These are phyloP conservation scores for Cosmia pyralina DNA, from an alignment of 2,888 invertebrate genomes.

Conservation along the genomic window DNA sequence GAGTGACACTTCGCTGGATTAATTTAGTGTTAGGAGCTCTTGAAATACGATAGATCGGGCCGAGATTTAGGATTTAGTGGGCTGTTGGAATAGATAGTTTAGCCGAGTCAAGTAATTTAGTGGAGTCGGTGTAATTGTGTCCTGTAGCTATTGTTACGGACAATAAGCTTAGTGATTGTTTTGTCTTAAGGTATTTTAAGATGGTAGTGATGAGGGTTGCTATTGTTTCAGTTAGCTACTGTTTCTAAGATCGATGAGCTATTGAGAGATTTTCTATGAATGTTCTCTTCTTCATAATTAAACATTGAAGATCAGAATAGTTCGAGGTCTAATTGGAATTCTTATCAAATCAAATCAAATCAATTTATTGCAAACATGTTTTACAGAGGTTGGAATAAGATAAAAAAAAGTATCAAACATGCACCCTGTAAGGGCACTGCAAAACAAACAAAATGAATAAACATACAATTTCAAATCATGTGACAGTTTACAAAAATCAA, in stretches of 20 bases:
- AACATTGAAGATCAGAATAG: too few relatives aligned
- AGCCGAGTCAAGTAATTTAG: constrained; percentile 44
- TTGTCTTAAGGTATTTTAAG: constrained; percentile 56
- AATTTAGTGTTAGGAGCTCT: constrained; percentile 65
- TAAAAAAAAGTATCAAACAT: too few relatives aligned
- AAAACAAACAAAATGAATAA: too few relatives aligned
- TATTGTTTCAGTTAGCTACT: constrained; percentile 39
- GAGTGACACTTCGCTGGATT: constrained; percentile 68
- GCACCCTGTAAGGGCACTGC: too few relatives aligned
- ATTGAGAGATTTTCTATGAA: constrained; percentile 10
- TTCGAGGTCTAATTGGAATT: too few relatives aligned
- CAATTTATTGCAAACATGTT: too few relatives aligned
- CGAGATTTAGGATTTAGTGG: constrained; percentile 43
- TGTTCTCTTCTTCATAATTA: too few relatives aligned
- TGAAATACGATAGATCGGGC: constrained; percentile 46
- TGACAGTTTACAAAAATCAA: too few relatives aligned
- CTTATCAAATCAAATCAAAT: too few relatives aligned
- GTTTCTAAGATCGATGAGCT: constrained; percentile 23
- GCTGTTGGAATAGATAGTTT: constrained; percentile 22
- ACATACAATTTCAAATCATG: too few relatives aligned
- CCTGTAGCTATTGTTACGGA: constrained; percentile 38
- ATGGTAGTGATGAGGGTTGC: constrained; percentile 56
- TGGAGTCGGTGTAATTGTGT: constrained; percentile 30
- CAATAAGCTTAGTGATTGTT: constrained; percentile 55
- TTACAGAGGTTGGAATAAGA: too few relatives aligned